These are phyloP conservation scores for Microtus oregoni DNA, from an alignment of 2,113 vertebrate genomes.

Conservation along the genomic window DNA sequence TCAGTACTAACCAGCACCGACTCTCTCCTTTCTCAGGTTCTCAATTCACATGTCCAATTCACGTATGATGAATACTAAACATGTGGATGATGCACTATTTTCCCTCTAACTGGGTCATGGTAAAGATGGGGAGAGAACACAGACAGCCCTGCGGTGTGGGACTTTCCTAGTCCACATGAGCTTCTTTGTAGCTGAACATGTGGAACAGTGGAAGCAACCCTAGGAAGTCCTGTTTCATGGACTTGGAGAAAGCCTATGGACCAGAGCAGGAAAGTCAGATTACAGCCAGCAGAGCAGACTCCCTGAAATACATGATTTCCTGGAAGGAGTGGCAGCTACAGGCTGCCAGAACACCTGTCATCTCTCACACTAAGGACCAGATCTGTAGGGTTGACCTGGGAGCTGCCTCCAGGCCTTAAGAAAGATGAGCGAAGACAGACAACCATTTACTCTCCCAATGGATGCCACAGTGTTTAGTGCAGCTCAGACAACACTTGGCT, in stretches of 20 bases:
- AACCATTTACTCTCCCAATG: not conserved
- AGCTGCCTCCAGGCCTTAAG: not conserved
- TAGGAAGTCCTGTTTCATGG: not conserved
- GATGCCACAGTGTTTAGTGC: not conserved
- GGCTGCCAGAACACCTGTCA: not conserved
- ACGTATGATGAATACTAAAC: too few species aligned
- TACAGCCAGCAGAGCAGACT: not conserved
- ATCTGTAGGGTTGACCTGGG: not conserved
- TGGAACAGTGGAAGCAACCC: too few species aligned
- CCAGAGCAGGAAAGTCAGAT: not conserved
- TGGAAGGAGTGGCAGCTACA: not conserved
- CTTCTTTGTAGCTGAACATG: not conserved
- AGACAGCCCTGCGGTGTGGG: not conserved
- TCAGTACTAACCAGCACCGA: not conserved
- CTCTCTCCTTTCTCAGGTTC: not conserved
- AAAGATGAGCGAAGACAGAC: not conserved
- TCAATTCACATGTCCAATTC: not conserved
- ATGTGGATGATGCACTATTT: accelerated
- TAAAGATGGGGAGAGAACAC: not conserved
- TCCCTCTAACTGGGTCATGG: not conserved
- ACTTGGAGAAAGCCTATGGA: not conserved
- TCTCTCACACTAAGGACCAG: not conserved
- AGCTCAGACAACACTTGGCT: not conserved
- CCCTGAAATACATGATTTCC: accelerated
- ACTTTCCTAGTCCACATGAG: not conserved